phyloP scores from a whole-genome alignment of 2,888 invertebrate genomes.

The Zeuzera pyrina region DNA sequence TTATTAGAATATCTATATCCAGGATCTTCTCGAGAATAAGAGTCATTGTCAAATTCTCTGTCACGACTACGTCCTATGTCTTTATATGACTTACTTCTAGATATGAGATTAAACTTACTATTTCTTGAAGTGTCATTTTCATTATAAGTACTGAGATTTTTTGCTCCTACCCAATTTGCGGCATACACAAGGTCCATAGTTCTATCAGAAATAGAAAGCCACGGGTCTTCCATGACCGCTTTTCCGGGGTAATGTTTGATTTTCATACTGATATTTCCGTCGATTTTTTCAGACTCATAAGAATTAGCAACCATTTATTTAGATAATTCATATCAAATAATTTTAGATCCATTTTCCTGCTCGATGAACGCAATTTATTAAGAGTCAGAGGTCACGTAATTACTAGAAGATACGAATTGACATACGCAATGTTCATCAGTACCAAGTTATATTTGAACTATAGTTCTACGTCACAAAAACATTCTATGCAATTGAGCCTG shows the following conservation, averaged over 20 bases:
- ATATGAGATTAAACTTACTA: slow-evolving; percentile 58
- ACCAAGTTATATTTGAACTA: no score
- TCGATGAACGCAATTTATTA: slow-evolving; percentile 9
- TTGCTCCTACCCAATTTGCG: slow-evolving; percentile 88
- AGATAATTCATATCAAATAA: slow-evolving; percentile 8
- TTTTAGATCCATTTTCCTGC: slow-evolving; percentile 32
- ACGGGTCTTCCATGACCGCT: slow-evolving; percentile 84
- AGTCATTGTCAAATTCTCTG: slow-evolving; percentile 40
- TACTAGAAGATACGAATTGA: no score
- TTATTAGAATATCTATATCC: slow-evolving; percentile 40
- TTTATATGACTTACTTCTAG: slow-evolving; percentile 65
- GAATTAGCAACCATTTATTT: background rate
- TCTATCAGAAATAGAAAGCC: slow-evolving; percentile 77
- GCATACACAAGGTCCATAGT: slow-evolving; percentile 86
- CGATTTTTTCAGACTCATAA: background rate
- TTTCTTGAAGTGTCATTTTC: slow-evolving; percentile 44
- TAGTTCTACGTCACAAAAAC: no score
- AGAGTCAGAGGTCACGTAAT: no score
- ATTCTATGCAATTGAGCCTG: no score
- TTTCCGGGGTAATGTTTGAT: slow-evolving; percentile 89
- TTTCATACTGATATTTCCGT: slow-evolving; percentile 72
- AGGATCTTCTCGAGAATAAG: slow-evolving; percentile 43
- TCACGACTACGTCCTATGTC: slow-evolving; percentile 51
- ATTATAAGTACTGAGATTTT: slow-evolving; percentile 61
- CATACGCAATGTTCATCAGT: no score